Evolutionary conservation across 64 coral and sea anemone species (phyloP), one percentile per base, ranked within the genome.

Genomic region (Montipora capricornis): DNA sequence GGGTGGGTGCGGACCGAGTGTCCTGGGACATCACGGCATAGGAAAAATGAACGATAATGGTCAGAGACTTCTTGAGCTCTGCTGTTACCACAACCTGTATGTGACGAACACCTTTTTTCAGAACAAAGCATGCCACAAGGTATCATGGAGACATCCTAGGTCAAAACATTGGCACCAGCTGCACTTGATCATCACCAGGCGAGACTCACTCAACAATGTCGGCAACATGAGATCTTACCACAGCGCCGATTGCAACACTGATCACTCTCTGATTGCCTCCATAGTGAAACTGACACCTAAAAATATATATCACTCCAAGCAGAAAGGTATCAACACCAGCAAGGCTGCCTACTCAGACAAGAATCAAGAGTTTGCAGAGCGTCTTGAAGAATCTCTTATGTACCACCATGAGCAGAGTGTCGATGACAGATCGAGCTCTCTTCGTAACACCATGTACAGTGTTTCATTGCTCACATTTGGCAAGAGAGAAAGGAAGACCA

Each of bases 261-360:
- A 26, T 26, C 26, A 26, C 78, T 73, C 17, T 57, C 13, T 92
- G 20, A 16, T 93, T n/a, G 46, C 73, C 73, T 64, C 68, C 19
- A 68, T 57, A 44, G 26, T 93, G 5, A 9, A 37, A 2, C 19
- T 87, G 6, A 4, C 68, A 37, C 91, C 26, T 1, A 26, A 26
- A 26, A 26, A 26, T 26, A 26, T 26, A 26, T 26, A 26, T 26
- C 26, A 26, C 81, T 24, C 24, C 59, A 76, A 85, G 68, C 70
- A 49, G 8, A 66, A 83, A 66, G 53, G 90, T 57, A 85, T 92
- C 49, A 92, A 92, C 58, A 81, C 90, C 19, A 53, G n/a, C 74
- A 47, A 13, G n/a, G 59, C 22, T 66, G 26, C 89, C 22, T 17
- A 22, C 52, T 61, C 78, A 53, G 49, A n/a, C 77, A 64, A 2